Conservation (phyloP, 2,797 vertebrate genomes). For the Tamandua tetradactyla region DNA sequence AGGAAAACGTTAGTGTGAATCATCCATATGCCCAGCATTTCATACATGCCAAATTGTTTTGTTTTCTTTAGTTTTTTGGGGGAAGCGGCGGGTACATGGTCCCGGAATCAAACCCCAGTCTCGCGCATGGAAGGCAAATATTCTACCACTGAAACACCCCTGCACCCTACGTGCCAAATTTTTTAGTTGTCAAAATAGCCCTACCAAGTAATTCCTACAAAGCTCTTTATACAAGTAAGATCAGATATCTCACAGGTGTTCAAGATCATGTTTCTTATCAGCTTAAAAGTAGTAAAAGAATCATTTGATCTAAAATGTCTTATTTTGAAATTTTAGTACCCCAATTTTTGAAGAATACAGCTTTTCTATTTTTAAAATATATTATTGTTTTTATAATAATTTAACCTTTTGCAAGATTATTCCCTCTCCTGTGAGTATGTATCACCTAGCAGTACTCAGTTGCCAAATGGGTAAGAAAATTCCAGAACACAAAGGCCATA, state of each 20-base stretch:
- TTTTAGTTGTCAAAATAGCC: background rate
- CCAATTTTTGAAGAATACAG: background rate
- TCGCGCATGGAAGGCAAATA: no score
- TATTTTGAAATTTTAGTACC: background rate
- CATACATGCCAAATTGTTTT: background rate
- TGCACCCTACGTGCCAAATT: background rate
- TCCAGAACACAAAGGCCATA: background rate
- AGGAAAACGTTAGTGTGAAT: background rate
- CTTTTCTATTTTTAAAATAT: background rate
- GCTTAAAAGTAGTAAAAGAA: background rate
- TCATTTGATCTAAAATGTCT: background rate
- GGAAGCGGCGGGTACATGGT: no score
- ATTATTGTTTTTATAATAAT: background rate
- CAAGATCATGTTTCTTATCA: background rate
- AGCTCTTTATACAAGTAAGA: background rate
- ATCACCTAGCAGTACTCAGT: background rate
- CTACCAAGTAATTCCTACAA: background rate
- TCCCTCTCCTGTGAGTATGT: fast-evolving
- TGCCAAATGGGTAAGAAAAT: no score
- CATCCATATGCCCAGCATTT: background rate
- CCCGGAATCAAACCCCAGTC: no score
- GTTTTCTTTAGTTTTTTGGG: no score
- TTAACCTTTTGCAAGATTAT: no score
- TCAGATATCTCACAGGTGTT: background rate
- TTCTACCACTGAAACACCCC: no score